These are phyloP conservation scores for Gymnorhina tibicen DNA, from an alignment of 2,113 vertebrate species.

Conservation along the genomic window DNA sequence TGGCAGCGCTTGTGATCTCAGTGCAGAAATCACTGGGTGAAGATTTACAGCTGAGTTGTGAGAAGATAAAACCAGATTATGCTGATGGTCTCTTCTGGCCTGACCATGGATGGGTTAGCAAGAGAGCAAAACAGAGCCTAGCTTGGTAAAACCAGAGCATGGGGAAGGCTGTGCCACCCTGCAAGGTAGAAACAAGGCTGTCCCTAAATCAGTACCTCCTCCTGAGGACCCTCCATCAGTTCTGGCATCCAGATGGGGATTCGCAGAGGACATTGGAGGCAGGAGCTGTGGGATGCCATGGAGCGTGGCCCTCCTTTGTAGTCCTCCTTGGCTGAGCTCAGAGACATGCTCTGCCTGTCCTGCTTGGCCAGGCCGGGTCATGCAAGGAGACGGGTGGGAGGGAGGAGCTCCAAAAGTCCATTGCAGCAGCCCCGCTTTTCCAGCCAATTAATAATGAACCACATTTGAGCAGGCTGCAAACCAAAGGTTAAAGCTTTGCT, in stretches of 20 bases:
- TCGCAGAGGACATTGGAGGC: background rate
- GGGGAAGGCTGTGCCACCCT: background rate
- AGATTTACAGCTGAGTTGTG: background rate
- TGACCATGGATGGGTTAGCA: background rate
- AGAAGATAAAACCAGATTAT: background rate
- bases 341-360: background rate
- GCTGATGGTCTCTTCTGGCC: background rate
- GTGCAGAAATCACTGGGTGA: background rate
- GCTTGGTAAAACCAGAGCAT: background rate
- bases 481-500: background rate
- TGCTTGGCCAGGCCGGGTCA: fast-evolving
- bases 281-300: background rate
- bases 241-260: background rate
- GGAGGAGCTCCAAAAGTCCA: background rate
- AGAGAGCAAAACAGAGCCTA: background rate
- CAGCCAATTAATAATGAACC: background rate
- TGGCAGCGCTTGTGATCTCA: background rate
- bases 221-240: background rate
- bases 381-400: background rate
- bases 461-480: background rate
- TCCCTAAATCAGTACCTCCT: background rate
- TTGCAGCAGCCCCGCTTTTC: background rate
- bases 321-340: background rate
- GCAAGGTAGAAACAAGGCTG: background rate
- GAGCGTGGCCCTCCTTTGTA: background rate